Evolutionary conservation across 1,140 invertebrate genomes (phyloP), one percentile per base, ranked within the genome.

Genomic region (Marisa cornuarietis): DNA sequence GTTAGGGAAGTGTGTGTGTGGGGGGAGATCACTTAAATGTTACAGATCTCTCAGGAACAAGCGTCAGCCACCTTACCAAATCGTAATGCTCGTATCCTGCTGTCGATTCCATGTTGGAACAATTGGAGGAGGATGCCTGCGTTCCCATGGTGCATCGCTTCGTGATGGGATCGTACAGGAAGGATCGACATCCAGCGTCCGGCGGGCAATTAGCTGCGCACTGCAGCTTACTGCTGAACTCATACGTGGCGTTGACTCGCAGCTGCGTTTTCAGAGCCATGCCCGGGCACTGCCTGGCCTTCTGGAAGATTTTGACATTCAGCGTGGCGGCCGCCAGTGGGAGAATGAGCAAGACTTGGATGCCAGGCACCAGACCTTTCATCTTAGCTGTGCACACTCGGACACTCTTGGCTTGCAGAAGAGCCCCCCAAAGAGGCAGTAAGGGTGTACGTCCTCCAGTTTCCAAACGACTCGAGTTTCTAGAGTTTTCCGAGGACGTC

Each of bases 81-180:
- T 77, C 76, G 51, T 54, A 77, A 18, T 77, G 76, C 49, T 77
- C 11, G 22, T 16, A 42, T 63, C 11, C 13, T 14, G 42, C 11
- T 10, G 62, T 61, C 14, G 42, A 51, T 11, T 10, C 76, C 76
- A 77, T 77, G 49, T 77, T 77, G 76, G 76, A 77, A 51, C 76
- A 77, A 22, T 66, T 54, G 20, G 20, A 0, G 11, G 22, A 52
- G 18, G 75, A 68, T 2, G 49, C 31, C 26, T 77, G 26, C 14
- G 65, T 65, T 24, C 75, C 75, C 49, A 66, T 31, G 65, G 20
- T 42, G 52, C 75, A 77, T 20, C 16, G 75, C 5, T 24, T 18
- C 7, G 7, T 10, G 31, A 6, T n/a, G 14, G 63, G 75, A 42
- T 68, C 24, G 51, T 65, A 77, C 4, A 77, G 49, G 51, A 77